These are phyloP conservation scores for Eupithecia subfuscata DNA, from an alignment of 2,888 invertebrate species.

Conservation along the genomic window DNA sequence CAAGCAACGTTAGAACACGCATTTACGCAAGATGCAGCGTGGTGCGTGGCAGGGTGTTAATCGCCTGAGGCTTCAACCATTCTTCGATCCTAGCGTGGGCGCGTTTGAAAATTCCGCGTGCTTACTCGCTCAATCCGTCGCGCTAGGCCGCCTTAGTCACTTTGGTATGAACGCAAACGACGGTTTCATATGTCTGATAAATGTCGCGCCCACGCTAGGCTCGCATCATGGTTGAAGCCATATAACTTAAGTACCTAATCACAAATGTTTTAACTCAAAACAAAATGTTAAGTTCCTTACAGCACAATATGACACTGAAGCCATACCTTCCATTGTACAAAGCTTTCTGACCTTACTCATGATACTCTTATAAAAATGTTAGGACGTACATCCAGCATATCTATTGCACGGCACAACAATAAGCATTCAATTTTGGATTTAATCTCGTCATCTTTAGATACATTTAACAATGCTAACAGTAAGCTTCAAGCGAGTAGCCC, in stretches of 20 bases:
- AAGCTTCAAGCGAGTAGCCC: neutral
- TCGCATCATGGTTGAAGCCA: too few relatives aligned
- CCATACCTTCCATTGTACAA: constrained; percentile 42
- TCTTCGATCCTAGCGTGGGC: too few relatives aligned
- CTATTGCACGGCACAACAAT: neutral
- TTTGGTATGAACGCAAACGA: too few relatives aligned
- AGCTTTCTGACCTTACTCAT: constrained; percentile 46
- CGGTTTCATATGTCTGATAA: neutral
- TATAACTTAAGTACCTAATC: constrained; percentile 4
- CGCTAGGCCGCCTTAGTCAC: too few relatives aligned
- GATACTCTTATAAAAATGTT: constrained; percentile 38
- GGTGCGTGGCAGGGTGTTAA: too few relatives aligned
- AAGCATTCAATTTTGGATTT: neutral
- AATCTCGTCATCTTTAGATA: neutral
- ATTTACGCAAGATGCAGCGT: too few relatives aligned
- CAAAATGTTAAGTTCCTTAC: neutral
- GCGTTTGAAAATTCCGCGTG: neutral
- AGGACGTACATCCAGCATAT: neutral
- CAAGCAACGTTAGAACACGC: too few relatives aligned
- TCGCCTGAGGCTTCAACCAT: too few relatives aligned
- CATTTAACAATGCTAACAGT: neutral
- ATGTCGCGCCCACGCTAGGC: too few relatives aligned
- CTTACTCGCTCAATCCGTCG: too few relatives aligned
- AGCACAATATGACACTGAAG: constrained; percentile 36
- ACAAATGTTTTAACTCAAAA: neutral